Base-by-base conservation (phyloP, 2,113 vertebrate species). In the Helogale parvula region DNA sequence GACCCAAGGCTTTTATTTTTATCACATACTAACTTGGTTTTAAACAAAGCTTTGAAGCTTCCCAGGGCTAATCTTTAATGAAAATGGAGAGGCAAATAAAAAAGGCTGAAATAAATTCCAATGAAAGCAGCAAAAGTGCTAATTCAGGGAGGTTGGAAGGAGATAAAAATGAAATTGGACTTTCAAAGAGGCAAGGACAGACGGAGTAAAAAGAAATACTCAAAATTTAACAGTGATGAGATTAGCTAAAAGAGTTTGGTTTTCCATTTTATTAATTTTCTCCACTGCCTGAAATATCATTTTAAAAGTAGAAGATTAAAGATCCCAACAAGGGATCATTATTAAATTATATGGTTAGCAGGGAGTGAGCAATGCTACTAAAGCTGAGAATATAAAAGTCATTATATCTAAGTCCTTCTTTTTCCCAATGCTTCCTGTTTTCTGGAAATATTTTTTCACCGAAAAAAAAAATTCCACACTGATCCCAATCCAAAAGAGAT, bases 41-140 rank as follows among this genome's bases (percentile, higher is more conserved):
- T 88, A 97, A 97, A 98, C 84, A 97, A 94, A 95, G 96, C 97
- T 96, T 97, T 96, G 97, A 96, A 96, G 96, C 79, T 94, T 97
- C 76, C 90, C 38, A 68, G 88, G 71, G 71, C 83, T 96, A 95
- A 97, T 96, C 93, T 96, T 92, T 98, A 97, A 94, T 93, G 95
- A 94, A 97, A 96, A 95, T 77, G 94, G 93, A 92, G 90, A 96
- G 72, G 82, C 88, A 84, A 95, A 92, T 87, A 93, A 65, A 96
- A 95, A 95, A 95, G 89, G 19, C 31, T 80, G 77, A 96, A 86
- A 95, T 65, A 93, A 95, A 93, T 94, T 91, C 47, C 54, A 88
- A 27, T 88, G 71, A 95, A 90, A 97, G 90, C 35, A 41, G 87
- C 38, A 33, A 47, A 82, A 66, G 80, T 33, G 38, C 60, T 96